Conservation (phyloP, 2,113 vertebrate genomes). For the Heterocephalus glaber region DNA sequence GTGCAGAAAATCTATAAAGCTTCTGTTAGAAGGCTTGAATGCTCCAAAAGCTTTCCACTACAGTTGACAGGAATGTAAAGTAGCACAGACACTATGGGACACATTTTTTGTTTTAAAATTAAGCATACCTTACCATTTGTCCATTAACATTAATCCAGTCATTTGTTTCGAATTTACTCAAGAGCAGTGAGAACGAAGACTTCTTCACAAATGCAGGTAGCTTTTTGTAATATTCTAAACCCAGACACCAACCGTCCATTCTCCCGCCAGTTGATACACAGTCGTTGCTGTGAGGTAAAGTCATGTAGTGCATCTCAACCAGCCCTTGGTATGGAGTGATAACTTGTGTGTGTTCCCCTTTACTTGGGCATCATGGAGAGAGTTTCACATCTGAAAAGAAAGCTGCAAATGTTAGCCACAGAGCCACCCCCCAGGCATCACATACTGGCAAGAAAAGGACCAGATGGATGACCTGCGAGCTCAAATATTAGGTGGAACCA, state of each 20-base stretch:
- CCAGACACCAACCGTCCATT: too few species aligned
- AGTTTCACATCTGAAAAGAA: conserved; percentile 90
- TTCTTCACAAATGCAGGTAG: background rate
- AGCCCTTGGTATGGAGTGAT: background rate
- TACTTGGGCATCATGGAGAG: conserved; percentile 89
- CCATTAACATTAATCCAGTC: too few species aligned
- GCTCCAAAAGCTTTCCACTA: background rate
- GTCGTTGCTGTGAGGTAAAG: too few species aligned
- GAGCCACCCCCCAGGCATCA: conserved; percentile 94
- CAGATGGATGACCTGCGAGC: conserved; percentile 88
- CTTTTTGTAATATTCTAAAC: background rate
- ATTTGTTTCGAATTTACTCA: background rate
- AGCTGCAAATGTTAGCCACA: conserved; percentile 89
- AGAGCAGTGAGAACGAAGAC: background rate
- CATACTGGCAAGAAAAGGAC: conserved; percentile 90
- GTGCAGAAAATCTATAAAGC: background rate
- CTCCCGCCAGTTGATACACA: too few species aligned
- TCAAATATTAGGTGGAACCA: conserved; percentile 91
- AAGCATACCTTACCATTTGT: background rate
- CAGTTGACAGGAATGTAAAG: background rate
- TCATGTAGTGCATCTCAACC: background rate
- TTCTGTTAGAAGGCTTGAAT: background rate
- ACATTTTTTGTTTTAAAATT: background rate
- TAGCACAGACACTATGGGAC: background rate
- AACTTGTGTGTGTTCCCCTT: background rate